Evolutionary conservation across 2,888 invertebrate species (phyloP), one percentile per base, ranked within the genome.

Genomic region (Phlogophora meticulosa): DNA sequence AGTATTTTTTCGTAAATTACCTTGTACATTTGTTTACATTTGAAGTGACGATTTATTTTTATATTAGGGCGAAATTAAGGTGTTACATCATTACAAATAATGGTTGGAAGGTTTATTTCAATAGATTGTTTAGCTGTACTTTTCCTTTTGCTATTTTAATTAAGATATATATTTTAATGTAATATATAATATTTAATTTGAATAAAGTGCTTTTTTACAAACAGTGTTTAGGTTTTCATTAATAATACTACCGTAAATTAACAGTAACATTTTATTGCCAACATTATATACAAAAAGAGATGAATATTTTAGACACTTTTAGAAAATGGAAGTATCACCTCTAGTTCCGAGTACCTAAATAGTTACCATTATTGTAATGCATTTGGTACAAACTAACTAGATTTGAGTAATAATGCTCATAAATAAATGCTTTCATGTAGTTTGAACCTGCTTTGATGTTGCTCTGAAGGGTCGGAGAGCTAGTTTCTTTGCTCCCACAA

Each of bases 121-220:
- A 92, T 94, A 95, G 93, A 92, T 91, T 92, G 90, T 91, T 89
- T 95, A 94, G 95, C 92, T 93, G 93, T 95, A 94, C 84, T 91
- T 93, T 94, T 90, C 88, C 89, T 94, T 84, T 94, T 93, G 94
- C 94, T 93, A 93, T 91, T 91, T 93, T 94, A 92, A 94, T 94
- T 95, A 93, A 94, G 94, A 92, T 92, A 92, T 93, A 93, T 94
- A 93, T 94, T 94, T 94, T 94, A 95, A 92, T 95, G 95, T 95
- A 95, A 95, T 94, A 94, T 95, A 95, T 93, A 93, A 93, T 92
- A 94, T 95, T 94, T 95, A 94, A 95, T 95, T 95, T 94, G 93
- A 95, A 94, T 95, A 95, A 95, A 95, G 90, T 93, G 95, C 95
- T 95, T 95, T 95, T 95, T 91, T 94, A 91, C 85, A 89, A 63